These are phyloP conservation scores for Hylaeus volcanicus DNA, from an alignment of 1,140 invertebrate genomes.

Conservation along the genomic window DNA sequence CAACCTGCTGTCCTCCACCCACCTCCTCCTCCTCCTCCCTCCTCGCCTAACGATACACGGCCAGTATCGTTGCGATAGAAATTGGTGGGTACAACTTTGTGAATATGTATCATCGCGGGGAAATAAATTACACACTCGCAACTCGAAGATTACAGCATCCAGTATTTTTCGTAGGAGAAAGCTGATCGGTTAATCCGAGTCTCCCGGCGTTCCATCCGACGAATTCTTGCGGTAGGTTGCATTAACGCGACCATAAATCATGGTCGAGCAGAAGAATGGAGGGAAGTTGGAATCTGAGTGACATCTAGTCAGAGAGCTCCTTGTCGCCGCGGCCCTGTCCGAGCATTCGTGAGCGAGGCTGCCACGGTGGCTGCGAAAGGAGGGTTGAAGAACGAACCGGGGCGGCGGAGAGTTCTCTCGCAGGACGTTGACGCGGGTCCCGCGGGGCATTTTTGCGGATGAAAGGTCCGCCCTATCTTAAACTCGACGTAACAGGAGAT, in stretches of 20 bases:
- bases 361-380: constrained; percentile 18
- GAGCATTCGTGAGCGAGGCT: constrained; percentile 65
- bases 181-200: constrained; percentile 57
- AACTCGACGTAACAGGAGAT: constrained; percentile 66
- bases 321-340: constrained; percentile 64
- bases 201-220: constrained; percentile 1
- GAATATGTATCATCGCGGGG: too few species aligned
- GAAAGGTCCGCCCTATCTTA: constrained; percentile 68
- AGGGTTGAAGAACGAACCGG: constrained; percentile 20
- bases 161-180: constrained; percentile 9
- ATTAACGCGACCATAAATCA: constrained; percentile 76
- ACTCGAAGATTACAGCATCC: neutral
- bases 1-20: too few species aligned
- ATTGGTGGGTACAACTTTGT: too few species aligned
- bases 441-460: constrained; percentile 77
- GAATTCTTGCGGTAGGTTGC: constrained; percentile 59
- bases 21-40: too few species aligned
- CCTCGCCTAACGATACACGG: too few species aligned
- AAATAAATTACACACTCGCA: too few species aligned
- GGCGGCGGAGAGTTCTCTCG: constrained; percentile 58
- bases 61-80: too few species aligned
- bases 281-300: constrained; percentile 67
- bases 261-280: constrained; percentile 60
- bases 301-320: constrained; percentile 65
- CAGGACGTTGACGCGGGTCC: constrained; percentile 77